Evolutionary conservation across 2,888 invertebrate genomes (phyloP).

Genomic region (Volucella inanis): DNA sequence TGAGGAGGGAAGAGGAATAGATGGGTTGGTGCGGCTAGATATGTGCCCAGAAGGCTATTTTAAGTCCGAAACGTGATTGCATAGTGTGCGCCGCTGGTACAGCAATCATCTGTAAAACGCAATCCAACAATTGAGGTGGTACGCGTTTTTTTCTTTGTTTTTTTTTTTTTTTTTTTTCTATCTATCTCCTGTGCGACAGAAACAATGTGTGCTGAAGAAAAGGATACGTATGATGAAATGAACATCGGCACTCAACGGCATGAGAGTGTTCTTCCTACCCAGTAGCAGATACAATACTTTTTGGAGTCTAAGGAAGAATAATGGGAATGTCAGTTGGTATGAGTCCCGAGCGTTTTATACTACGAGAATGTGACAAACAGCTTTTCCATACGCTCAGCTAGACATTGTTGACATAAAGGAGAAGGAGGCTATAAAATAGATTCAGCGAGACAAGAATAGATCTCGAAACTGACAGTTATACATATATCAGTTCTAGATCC

Average conservation of each 20-base stretch:
- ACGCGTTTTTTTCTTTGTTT: slow-evolving; percentile 35
- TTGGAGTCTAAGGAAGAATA: too few relatives aligned
- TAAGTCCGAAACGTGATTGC: slow-evolving; percentile 70
- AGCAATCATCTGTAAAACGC: slow-evolving; percentile 72
- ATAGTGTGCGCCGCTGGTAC: slow-evolving; percentile 60
- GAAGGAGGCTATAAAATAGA: too few relatives aligned
- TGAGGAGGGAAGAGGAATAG: slow-evolving; percentile 20
- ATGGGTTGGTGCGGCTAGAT: slow-evolving; percentile 21
- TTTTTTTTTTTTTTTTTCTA: slow-evolving; percentile 5
- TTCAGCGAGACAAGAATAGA: too few relatives aligned
- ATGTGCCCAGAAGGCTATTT: slow-evolving; percentile 62
- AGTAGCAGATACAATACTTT: too few relatives aligned
- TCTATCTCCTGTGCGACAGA: neutral
- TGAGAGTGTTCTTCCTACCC: too few relatives aligned
- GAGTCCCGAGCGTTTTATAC: too few relatives aligned
- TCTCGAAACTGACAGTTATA: too few relatives aligned
- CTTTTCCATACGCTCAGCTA: too few relatives aligned
- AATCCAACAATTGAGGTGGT: slow-evolving; percentile 60
- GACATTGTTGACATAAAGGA: too few relatives aligned
- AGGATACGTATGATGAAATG: neutral
- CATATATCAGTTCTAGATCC: too few relatives aligned
- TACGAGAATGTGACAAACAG: too few relatives aligned
- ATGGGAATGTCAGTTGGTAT: too few relatives aligned
- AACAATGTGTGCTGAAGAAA: slow-evolving; percentile 37
- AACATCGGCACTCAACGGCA: neutral